Conservation (phyloP, 2,888 invertebrate species). For the Lepidocyrtinus sp. region DNA sequence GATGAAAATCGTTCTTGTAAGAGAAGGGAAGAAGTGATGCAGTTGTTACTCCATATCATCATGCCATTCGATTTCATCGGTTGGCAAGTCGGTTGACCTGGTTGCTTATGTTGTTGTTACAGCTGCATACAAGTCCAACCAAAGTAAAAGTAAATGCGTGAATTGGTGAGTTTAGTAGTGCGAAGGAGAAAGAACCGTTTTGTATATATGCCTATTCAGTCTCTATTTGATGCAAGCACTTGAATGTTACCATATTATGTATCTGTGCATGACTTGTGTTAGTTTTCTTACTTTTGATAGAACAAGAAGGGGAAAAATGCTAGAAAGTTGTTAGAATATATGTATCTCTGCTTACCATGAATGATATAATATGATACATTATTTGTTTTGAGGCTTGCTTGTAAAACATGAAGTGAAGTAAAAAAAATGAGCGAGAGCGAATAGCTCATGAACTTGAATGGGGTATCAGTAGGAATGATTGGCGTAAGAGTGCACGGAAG, state of each 20-base stretch:
- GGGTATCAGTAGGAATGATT: slow-evolving; percentile 12
- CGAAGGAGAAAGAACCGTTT: slow-evolving; percentile 20
- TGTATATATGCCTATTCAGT: slow-evolving; percentile 12
- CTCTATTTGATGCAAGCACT: slow-evolving; percentile 7
- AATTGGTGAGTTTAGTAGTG: slow-evolving; percentile 8
- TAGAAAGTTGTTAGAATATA: slow-evolving; percentile 41
- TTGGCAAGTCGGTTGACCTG: slow-evolving; percentile 53
- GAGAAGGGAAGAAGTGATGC: slow-evolving; percentile 40
- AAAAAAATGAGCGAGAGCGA: slow-evolving; percentile 13
- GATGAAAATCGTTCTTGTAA: slow-evolving; percentile 36
- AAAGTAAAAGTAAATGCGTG: slow-evolving; percentile 36
- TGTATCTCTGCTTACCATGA: slow-evolving; percentile 48
- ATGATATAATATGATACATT: slow-evolving; percentile 49
- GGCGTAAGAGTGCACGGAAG: slow-evolving; percentile 5
- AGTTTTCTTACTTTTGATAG: slow-evolving; percentile 46
- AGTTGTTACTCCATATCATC: slow-evolving; percentile 55
- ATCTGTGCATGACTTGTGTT: slow-evolving; percentile 35
- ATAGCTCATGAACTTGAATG: slow-evolving; percentile 47
- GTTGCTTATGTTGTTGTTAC: slow-evolving; percentile 53
- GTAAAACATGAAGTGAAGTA: slow-evolving; percentile 36
- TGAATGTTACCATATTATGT: too few relatives aligned
- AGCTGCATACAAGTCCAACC: slow-evolving; percentile 39
- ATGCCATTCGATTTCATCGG: slow-evolving; percentile 56
- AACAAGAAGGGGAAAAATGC: slow-evolving; percentile 42
- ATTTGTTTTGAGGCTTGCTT: slow-evolving; percentile 51